Base-by-base conservation (phyloP, 92 coral and sea anemone species). In the Umimayanthus kanabou region DNA sequence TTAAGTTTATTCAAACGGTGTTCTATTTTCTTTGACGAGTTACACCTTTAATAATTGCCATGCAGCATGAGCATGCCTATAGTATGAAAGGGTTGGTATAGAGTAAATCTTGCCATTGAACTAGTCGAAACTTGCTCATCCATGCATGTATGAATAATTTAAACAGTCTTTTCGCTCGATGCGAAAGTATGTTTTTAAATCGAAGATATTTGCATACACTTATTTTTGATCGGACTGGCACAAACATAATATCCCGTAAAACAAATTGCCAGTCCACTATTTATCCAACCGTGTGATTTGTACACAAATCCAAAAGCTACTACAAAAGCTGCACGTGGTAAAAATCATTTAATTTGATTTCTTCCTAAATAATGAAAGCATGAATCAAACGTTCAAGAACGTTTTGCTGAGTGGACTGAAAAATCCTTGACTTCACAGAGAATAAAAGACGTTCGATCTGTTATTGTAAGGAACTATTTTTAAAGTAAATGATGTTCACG, bases 401-500 rank as follows among this genome's bases (percentile, higher is more conserved):
- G 26, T 29, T 70, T 75, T 75, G 79, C 79, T 75, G 79, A 75
- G 53, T 75, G 53, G 79, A 75, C 42, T 37, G 53, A 61, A 61
- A 61, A 23, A 61, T 1, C 26, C 26, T 61, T 39, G 10, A 23
- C 53, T 75, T n/a, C 39, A 67, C 39, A 47, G 33, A 30, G n/a
- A 30, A 7, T 18, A n/a, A 45, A 83, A 70, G 13, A 14, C 71
- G 15, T 2, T 18, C 37, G 37, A 33, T 33, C 37, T 33, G 37
- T 28, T 4, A 67, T 83, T 45, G 87, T 83, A 83, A 83, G 87
- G 45, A 10, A 26, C 66, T 83, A 83, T 83, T 69, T 72, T 83
- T n/a, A 43, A 70, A 83, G 30, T 13, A 18, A 25, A 6, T 83
- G 87, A 83, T 67, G 87, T 45, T 66, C 42, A 65, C 16, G 37